Evolutionary conservation across 2,888 invertebrate species (phyloP), one percentile per base, ranked within the genome.

Genomic region (Acleris cristana): DNA sequence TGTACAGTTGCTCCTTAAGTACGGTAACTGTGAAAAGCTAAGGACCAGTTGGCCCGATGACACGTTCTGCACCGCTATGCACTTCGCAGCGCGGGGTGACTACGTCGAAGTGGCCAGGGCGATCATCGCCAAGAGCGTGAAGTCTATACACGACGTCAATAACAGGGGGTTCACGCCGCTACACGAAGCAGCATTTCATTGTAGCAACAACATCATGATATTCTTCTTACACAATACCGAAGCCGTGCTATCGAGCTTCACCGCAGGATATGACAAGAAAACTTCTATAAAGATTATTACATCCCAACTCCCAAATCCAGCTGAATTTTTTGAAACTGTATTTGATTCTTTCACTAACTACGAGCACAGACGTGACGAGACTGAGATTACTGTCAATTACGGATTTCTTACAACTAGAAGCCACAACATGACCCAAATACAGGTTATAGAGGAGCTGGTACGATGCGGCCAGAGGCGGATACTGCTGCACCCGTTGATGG

Each of bases 121-220:
- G 5, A 61, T 79, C 8, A 59, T 78, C 21, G 64, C 64, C 8
- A 66, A 74, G 30, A 75, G 81, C 62, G 68, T 40, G 10, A 63
- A 53, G 12, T 59, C 76, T n/a, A 54, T 76, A 52, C 62, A 77
- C 30, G 76, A 74, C n/a, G 72, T 72, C 6, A 68, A 70, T 48
- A 49, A 60, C 19, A 44, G 68, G 12, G 64, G 65, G 8, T 75
- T 75, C 72, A 71, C 72, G 19, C 74, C 79, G 14, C 69, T 78
- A 19, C 76, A 80, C 63, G 69, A 70, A 59, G 77, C 79, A 40
- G 91, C 90, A 10, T 81, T 82, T 48, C 83, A 88, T 68, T 90
- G 93, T 18, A 89, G 90, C 69, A 83, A 87, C 58, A 87, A 90
- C 58, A 90, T 89, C 73, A 84, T 66, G 30, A 6, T 92, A 10